Percentiles rank a stretch among this genome's conserved stretches.
These are phyloP conservation scores for Aphis craccivora DNA, from an alignment of 1,140 invertebrate species.

Conservation along the genomic window DNA sequence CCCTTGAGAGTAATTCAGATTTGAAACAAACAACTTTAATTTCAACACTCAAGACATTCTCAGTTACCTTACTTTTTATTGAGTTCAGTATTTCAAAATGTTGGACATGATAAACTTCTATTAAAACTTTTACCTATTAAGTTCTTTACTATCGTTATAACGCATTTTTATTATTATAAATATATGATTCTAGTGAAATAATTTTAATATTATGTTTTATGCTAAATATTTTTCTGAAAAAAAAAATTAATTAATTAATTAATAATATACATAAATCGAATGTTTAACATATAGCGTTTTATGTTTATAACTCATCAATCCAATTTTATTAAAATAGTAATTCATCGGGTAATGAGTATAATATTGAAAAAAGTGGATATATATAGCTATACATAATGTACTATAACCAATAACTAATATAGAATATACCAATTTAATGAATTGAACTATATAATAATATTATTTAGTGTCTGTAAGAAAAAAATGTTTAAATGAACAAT, in stretches of 20 bases:
- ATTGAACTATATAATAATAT: no score
- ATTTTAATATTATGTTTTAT: not conserved
- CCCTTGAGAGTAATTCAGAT: conserved; percentile 38
- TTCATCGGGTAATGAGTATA: not conserved
- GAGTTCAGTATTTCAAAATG: not conserved
- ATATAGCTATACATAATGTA: no score
- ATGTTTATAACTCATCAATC: not conserved
- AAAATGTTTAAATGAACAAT: no score
- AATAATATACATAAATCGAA: not conserved
- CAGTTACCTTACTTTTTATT: not conserved
- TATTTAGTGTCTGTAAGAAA: no score
- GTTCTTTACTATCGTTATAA: not conserved
- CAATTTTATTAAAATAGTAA: not conserved
- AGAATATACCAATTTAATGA: no score
- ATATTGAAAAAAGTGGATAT: not conserved
- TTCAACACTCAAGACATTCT: not conserved
- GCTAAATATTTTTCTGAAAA: not conserved
- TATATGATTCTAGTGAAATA: not conserved
- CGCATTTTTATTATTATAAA: not conserved
- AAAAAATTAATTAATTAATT: not conserved
- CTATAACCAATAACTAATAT: no score
- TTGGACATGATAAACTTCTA: not conserved
- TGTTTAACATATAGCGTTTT: not conserved
- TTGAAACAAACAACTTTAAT: conserved; percentile 39
- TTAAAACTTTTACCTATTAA: not conserved